Percentiles rank a stretch among this genome's conserved stretches.
These are phyloP conservation scores for Deladenus siricidicola DNA, from an alignment of 2,888 invertebrate genomes.

Conservation along the genomic window DNA sequence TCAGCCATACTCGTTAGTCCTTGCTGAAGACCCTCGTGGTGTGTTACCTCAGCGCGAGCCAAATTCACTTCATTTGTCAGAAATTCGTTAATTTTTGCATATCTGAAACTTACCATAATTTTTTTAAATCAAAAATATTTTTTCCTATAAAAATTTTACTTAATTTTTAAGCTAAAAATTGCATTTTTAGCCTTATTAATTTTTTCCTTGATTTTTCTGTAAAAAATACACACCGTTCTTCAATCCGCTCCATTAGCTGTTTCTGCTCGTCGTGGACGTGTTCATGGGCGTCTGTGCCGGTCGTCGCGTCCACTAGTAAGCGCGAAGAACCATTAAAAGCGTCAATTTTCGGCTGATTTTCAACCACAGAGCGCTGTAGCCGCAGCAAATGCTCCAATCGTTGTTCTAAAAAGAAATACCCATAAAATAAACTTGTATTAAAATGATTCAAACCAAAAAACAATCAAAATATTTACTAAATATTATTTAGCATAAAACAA, in stretches of 20 bases:
- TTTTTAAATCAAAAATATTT: background rate
- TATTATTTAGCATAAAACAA: background rate
- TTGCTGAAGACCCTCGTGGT: slow-evolving; percentile 13
- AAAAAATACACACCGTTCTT: background rate
- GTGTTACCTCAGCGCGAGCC: slow-evolving; percentile 16
- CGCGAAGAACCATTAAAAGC: slow-evolving; percentile 7
- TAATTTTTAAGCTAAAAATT: background rate
- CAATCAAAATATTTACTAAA: background rate
- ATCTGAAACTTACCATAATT: background rate
- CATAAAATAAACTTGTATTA: background rate
- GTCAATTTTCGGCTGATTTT: slow-evolving; percentile 15
- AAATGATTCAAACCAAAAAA: background rate
- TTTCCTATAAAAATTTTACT: background rate
- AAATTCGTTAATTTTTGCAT: slow-evolving; percentile 8
- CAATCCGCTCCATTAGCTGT: background rate
- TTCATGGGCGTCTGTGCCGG: slow-evolving; percentile 16
- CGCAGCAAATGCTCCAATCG: slow-evolving; percentile 13
- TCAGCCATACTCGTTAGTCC: slow-evolving; percentile 9
- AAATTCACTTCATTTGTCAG: slow-evolving; percentile 11
- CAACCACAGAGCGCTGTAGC: slow-evolving; percentile 10
- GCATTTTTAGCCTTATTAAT: too few relatives aligned
- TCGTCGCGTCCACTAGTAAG: slow-evolving; percentile 8
- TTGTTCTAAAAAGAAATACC: background rate
- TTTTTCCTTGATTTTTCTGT: background rate
- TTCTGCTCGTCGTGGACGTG: background rate